phyloP scores from a whole-genome alignment of 2,888 invertebrate species.

The Drosophila eohydei region DNA sequence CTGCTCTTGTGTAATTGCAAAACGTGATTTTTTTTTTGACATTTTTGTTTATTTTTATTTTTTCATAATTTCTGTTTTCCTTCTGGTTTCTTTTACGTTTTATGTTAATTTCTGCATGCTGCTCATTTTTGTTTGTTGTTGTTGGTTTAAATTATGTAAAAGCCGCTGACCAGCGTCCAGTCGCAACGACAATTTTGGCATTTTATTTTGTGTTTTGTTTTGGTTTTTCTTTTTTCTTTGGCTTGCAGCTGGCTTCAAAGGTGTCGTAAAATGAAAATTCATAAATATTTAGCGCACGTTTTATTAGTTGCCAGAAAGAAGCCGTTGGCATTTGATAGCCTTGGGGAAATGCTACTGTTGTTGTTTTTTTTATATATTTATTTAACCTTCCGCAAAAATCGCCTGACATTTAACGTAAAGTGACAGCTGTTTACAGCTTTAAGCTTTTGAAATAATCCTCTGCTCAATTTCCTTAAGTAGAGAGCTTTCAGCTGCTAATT shows the following conservation, averaged over 20 bases:
- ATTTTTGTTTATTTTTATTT: neutral
- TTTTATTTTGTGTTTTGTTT: constrained; percentile 14
- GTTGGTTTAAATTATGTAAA: constrained; percentile 60
- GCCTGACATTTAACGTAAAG: constrained; percentile 34
- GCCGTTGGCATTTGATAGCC: constrained; percentile 47
- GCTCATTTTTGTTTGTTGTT: constrained; percentile 27
- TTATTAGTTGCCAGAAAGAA: constrained; percentile 60
- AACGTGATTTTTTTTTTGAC: constrained; percentile 62
- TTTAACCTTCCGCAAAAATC: constrained; percentile 49
- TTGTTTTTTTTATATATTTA: constrained; percentile 20
- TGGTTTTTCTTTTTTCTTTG: neutral
- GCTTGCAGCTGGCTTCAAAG: constrained; percentile 58
- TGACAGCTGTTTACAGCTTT: constrained; percentile 30
- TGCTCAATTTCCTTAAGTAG: neutral
- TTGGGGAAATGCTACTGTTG: constrained; percentile 29
- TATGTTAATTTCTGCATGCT: constrained; percentile 65
- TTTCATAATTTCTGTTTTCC: constrained; percentile 14
- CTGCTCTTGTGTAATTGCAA: constrained; percentile 64
- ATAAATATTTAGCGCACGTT: constrained; percentile 77
- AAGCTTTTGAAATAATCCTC: constrained; percentile 5
- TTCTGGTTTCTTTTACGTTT: constrained; percentile 42
- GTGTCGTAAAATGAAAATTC: constrained; percentile 76
- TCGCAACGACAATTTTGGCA: constrained; percentile 44
- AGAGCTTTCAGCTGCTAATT: neutral
- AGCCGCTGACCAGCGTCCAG: constrained; percentile 43